A percentile compares a stretch with the other conserved stretches of the same genome.
Evolutionary conservation across 2,113 vertebrate genomes (phyloP).

Genomic region (Toxotes jaculatrix): DNA sequence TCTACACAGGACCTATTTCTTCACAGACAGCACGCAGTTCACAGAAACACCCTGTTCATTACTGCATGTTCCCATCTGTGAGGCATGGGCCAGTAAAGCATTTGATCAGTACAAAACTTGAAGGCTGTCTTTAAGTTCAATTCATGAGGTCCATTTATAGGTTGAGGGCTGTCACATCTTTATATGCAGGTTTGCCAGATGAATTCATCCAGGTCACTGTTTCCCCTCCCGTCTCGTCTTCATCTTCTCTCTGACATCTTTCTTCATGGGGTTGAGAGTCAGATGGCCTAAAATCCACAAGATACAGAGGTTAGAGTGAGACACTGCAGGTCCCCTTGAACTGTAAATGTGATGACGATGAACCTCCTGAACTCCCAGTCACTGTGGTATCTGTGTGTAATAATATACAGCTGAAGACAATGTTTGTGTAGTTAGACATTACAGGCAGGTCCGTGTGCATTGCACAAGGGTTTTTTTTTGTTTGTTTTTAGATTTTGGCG

Average conservation of each 20-base stretch:
- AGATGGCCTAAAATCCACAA: constrained; percentile 33
- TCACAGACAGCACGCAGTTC: constrained; percentile 29
- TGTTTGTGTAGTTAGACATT: too few relatives aligned
- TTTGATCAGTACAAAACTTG: constrained; percentile 40
- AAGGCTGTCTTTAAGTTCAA: constrained; percentile 38
- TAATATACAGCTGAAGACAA: too few relatives aligned
- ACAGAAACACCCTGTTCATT: constrained; percentile 43
- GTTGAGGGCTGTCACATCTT: not conserved
- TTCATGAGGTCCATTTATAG: constrained; percentile 29
- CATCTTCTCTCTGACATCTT: constrained; percentile 39
- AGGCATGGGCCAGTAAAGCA: constrained; percentile 40
- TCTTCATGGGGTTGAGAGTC: constrained; percentile 2
- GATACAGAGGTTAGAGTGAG: not conserved
- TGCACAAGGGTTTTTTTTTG: too few relatives aligned
- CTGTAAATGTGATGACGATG: not conserved
- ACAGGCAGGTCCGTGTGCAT: too few relatives aligned
- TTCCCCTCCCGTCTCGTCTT: not conserved
- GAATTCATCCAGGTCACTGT: constrained; percentile 26
- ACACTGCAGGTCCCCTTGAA: not conserved
- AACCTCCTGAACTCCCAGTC: not conserved
- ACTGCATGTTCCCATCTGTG: constrained; percentile 48
- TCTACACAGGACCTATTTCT: constrained; percentile 4
- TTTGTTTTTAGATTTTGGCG: too few relatives aligned
- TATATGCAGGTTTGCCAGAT: constrained; percentile 32
- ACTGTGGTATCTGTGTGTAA: not conserved